Evolutionary conservation across 2,888 invertebrate species (phyloP), one percentile per base, ranked within the genome.

Genomic region (Andrena dorsata): DNA sequence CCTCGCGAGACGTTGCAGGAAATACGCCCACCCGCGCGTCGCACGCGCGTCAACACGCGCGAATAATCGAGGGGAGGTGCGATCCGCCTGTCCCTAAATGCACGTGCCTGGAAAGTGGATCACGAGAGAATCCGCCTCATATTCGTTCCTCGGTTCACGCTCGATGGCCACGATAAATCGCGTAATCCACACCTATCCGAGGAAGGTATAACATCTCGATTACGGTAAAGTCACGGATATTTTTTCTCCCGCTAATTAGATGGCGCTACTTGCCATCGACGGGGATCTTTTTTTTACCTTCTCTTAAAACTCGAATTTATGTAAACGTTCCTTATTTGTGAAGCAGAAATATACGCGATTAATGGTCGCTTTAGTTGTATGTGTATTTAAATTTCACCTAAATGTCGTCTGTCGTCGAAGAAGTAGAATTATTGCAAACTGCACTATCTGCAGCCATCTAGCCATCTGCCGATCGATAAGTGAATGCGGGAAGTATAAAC

Each of bases 11-110:
- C 30, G 63, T 53, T 32, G 51, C 80, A 28, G 30, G 61, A 68
- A 51, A 56, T 64, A 81, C 82, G 77, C 82, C 77, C 82, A 77
- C 70, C 74, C 65, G 47, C 49, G 53, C 58, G 68, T 53, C 58
- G 47, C 53, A 51, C 35, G 61, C 41, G 63, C 30, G 20, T n/a
- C 28, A 41, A 51, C 10, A 16, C 41, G 20, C 53, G 30, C 58
- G 26, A 56, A 56, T 16, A 41, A 74, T 20, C 28, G 28, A 41
- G 1, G 28, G 47, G 8, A 30, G 41, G 41, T 41, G 41, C 20
- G 16, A 35, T 49, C 41, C 20, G 41, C 16, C 49, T 10, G 23
- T 51, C 13, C 4, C 3, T 61, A 49, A 66, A 49, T 4, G 47
- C 7, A 65, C 63, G n/a, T 58, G 2, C 32, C 41, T 30, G 30